A percentile compares a stretch with the other conserved stretches of the same genome.
These are phyloP conservation scores for Anthophora plumipes DNA, from an alignment of 2,888 invertebrate species.

Conservation along the genomic window DNA sequence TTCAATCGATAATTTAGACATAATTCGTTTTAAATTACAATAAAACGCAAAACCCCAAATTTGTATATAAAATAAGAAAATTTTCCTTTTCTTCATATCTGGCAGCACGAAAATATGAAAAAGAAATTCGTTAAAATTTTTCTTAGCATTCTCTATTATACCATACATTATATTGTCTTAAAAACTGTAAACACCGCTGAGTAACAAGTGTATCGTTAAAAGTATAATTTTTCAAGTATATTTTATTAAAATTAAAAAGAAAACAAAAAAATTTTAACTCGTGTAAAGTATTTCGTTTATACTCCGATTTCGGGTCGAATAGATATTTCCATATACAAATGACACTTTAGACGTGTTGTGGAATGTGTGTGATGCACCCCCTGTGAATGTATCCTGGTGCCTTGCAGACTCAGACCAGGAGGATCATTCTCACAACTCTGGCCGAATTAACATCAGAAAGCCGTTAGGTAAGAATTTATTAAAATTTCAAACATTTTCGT, in stretches of 20 bases:
- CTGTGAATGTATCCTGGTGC: conserved; percentile 83
- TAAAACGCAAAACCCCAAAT: conserved; percentile 5
- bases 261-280: conserved; percentile 14
- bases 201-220: conserved; percentile 2
- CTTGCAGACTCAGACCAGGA: conserved; percentile 85
- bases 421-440: conserved; percentile 83
- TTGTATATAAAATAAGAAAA: neutral
- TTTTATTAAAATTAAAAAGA: neutral
- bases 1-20: conserved; percentile 68
- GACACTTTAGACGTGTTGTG: conserved; percentile 83
- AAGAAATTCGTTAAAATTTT: conserved; percentile 12
- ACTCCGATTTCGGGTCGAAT: conserved; percentile 49
- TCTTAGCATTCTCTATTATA: neutral
- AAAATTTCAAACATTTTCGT: conserved; percentile 37
- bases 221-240: conserved; percentile 6
- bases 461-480: conserved; percentile 86
- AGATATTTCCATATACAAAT: conserved; percentile 70
- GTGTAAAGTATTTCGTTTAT: conserved; percentile 37
- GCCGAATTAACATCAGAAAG: conserved; percentile 86
- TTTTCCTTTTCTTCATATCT: neutral
- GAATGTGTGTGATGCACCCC: conserved; percentile 84
- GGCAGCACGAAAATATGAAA: neutral
- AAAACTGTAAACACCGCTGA: neutral
- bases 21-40: conserved; percentile 2
- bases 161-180: neutral